Percentiles rank a stretch among this genome's conserved stretches.
phyloP scores from a whole-genome alignment of 2,888 invertebrate genomes.

The Nomada ferruginata region DNA sequence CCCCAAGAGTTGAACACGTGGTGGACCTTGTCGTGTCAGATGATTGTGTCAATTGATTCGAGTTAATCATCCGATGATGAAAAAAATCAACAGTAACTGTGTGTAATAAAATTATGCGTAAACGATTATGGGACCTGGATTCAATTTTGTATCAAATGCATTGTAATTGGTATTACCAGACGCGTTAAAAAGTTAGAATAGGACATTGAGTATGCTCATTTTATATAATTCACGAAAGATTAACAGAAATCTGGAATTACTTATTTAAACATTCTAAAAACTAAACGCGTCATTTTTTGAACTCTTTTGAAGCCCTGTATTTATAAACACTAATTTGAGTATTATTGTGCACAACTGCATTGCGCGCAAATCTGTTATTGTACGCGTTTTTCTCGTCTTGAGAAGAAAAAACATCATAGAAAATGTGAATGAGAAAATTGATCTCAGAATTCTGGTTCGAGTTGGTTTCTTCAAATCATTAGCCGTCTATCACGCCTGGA shows the following conservation, averaged over 20 bases:
- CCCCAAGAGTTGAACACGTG: background rate
- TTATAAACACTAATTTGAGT: too few relatives aligned
- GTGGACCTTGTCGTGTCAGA: slow-evolving; percentile 34
- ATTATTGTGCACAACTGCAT: too few relatives aligned
- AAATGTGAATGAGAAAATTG: background rate
- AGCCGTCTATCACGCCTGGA: too few relatives aligned
- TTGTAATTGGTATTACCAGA: background rate
- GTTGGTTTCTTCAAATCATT: slow-evolving; percentile 15
- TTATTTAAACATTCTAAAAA: too few relatives aligned
- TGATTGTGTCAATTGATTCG: slow-evolving; percentile 29
- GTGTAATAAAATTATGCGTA: background rate
- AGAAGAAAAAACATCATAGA: background rate
- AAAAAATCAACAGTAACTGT: background rate
- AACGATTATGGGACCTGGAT: background rate
- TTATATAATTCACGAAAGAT: too few relatives aligned
- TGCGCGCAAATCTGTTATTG: too few relatives aligned
- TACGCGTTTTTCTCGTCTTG: background rate
- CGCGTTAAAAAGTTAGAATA: too few relatives aligned
- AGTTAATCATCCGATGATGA: slow-evolving; percentile 11
- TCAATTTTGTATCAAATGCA: background rate
- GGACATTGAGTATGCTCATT: too few relatives aligned
- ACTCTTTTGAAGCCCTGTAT: too few relatives aligned
- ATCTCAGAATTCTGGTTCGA: slow-evolving; percentile 2
- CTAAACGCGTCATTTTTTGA: too few relatives aligned
- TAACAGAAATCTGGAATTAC: too few relatives aligned